Evolutionary conservation across 2,888 invertebrate genomes (phyloP).

Genomic region (Scaeva pyrastri): DNA sequence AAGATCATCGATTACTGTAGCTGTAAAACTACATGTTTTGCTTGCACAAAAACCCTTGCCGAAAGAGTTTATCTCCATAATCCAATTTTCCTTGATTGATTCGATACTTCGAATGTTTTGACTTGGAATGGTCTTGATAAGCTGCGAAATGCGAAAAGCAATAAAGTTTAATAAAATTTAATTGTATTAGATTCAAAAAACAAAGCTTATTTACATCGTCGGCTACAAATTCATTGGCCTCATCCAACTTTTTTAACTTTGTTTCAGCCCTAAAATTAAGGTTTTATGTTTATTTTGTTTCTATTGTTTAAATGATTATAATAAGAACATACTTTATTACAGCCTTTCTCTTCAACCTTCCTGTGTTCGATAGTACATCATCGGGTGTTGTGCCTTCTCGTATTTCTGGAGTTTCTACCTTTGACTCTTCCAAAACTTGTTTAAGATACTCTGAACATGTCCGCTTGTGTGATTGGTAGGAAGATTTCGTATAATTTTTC

Average conservation of each 20-base stretch:
- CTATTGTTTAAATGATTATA: not conserved
- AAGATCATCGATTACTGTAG: slow-evolving; percentile 78
- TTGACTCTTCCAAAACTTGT: not conserved
- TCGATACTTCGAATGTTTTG: not conserved
- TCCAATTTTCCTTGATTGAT: slow-evolving; percentile 61
- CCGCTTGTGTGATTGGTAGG: slow-evolving; percentile 77
- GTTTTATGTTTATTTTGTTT: not conserved
- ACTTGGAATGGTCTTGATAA: slow-evolving; percentile 46
- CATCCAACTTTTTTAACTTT: slow-evolving; percentile 79
- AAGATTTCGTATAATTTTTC: slow-evolving; percentile 75
- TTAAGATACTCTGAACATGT: slow-evolving; percentile 76
- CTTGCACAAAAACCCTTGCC: slow-evolving; percentile 80
- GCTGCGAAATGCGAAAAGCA: slow-evolving; percentile 28
- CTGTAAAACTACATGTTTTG: slow-evolving; percentile 80
- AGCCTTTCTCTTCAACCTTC: slow-evolving; percentile 81
- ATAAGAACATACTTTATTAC: slow-evolving; percentile 79
- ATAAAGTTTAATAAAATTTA: not conserved
- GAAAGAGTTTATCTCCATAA: slow-evolving; percentile 77
- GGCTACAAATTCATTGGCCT: slow-evolving; percentile 37
- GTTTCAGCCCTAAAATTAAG: slow-evolving; percentile 79
- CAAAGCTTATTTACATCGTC: slow-evolving; percentile 49
- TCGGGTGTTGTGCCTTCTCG: slow-evolving; percentile 17
- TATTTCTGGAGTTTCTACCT: not conserved
- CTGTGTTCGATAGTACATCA: slow-evolving; percentile 77
- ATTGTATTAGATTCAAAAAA: not conserved